Evolutionary conservation across 2,797 vertebrate species (phyloP), one percentile per base, ranked within the genome.

Genomic region (Molossus molossus): DNA sequence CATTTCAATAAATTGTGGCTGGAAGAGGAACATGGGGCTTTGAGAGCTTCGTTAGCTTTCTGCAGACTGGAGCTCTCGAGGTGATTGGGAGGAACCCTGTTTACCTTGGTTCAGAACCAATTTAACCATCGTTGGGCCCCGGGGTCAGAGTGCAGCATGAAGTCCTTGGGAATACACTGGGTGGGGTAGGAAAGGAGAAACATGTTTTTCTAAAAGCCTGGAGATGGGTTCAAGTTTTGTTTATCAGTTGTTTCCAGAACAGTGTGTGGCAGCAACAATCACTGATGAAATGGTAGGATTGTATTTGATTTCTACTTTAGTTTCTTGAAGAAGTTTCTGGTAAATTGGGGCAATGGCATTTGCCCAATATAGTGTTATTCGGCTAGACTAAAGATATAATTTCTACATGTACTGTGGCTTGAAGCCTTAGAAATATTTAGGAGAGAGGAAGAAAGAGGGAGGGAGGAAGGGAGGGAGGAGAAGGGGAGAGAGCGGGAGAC

Each of bases 21-120:
- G 12, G 95, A 94, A 96, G 76, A 96, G 55, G 96, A 97, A 82
- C 75, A 73, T 27, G 79, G 57, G 91, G 67, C 94, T 97, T 98
- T 65, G 90, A 97, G 91, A 79, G 67, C 75, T 91, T 97, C 62
- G 29, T 87, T 93, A 97, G 90, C 45, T 94, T 1, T 95, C 87
- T 90, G 50, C 18, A 84, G 50, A 50, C 67, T 48, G 53, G 60
- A 76, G 84, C 25, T 67, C 92, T 96, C 86, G 33, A 60, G 14
- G 81, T 67, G 27, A 1, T 67, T 33, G 70, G 70, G 82, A 91
- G 93, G 64, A 69, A 90, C 45, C 12, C 67, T 89, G 76, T 70
- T 95, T 94, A 69, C 64, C 76, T 94, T 85, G 91, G 91, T 93
- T 92, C 58, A 25, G 95, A 96, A 72, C 87, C 85, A 73, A 23